Percentiles rank a stretch among this genome's conserved stretches.
Conservation (phyloP, 2,888 invertebrate species). For the Sepiola atlantica region DNA sequence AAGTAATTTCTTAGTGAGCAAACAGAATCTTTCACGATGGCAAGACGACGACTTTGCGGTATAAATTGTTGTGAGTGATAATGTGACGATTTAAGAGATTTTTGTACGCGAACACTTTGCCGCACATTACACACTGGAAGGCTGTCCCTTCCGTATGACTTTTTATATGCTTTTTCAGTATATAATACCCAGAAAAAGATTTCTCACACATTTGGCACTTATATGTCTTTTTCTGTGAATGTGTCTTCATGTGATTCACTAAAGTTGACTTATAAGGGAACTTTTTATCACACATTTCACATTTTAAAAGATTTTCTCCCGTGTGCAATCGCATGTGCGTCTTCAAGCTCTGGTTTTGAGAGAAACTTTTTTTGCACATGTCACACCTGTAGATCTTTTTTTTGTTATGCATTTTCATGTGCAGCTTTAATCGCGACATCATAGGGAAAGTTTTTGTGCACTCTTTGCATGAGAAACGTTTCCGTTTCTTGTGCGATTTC, state of each 20-base stretch:
- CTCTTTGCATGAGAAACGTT: not conserved
- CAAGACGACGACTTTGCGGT: not conserved
- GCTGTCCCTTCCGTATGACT: not conserved
- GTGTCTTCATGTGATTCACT: not conserved
- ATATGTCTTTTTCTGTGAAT: not conserved
- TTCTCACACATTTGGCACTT: conserved; percentile 3
- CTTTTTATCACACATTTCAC: not conserved
- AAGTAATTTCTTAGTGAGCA: no score
- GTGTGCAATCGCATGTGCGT: not conserved
- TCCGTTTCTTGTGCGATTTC: not conserved
- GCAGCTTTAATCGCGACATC: not conserved
- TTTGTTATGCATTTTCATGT: not conserved
- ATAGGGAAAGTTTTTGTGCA: not conserved
- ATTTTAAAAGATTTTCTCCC: not conserved
- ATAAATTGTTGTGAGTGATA: not conserved
- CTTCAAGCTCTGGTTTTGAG: not conserved
- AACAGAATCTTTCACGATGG: not conserved
- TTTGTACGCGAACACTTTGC: not conserved
- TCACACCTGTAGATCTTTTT: not conserved
- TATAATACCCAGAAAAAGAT: not conserved
- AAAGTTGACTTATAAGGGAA: not conserved
- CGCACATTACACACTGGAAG: not conserved
- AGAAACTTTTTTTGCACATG: not conserved
- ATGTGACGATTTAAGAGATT: not conserved
- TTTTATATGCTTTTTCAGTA: not conserved